Conservation (phyloP, 2,113 vertebrate species). For the Chamaetylas fuelleborni region DNA sequence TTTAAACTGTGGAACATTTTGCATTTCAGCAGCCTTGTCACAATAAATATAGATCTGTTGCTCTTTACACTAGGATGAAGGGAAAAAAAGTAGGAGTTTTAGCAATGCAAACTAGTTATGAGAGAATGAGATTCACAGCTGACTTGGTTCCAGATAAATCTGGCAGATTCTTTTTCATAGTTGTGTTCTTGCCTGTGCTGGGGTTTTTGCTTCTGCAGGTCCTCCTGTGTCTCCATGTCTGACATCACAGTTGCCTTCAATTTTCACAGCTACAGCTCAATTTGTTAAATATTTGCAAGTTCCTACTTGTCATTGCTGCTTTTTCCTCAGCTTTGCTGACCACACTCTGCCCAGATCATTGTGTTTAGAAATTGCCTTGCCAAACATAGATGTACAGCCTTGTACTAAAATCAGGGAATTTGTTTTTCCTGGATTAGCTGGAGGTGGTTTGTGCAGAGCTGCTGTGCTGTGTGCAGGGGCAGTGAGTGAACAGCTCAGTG, state of each 20-base stretch:
- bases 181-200: not conserved
- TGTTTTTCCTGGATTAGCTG: not conserved
- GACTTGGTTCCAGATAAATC: constrained; percentile 40
- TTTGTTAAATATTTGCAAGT: not conserved
- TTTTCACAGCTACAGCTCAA: not conserved
- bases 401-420: not conserved
- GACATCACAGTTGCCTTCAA: not conserved
- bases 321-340: not conserved
- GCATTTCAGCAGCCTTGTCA: constrained; percentile 30
- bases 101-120: constrained; percentile 11
- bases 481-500: not conserved
- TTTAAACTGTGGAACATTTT: constrained; percentile 14
- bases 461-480: not conserved
- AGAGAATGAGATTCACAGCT: constrained; percentile 23
- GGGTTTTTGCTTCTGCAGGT: not conserved
- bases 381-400: not conserved
- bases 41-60: constrained; percentile 41
- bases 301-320: not conserved
- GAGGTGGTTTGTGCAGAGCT: not conserved
- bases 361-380: not conserved
- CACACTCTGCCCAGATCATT: not conserved
- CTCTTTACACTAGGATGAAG: not conserved
- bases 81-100: not conserved
- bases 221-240: not conserved
- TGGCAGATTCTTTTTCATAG: not conserved